Evolutionary conservation across 2,888 invertebrate genomes (phyloP).

Genomic region (Thera obeliscata): DNA sequence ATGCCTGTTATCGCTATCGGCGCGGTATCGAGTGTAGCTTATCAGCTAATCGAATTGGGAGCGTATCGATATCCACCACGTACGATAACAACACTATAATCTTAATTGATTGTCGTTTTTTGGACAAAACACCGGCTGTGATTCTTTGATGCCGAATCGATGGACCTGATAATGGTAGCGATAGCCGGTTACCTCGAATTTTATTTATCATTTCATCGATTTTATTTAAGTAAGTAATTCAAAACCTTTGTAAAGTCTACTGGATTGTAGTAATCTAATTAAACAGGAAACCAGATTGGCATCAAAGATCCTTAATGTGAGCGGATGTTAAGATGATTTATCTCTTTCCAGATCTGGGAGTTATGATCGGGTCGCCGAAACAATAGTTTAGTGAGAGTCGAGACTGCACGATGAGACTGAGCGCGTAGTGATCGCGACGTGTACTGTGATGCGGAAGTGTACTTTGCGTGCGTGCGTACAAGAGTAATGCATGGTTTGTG

Average conservation of each 20-base stretch:
- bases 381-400: slow-evolving; percentile 44
- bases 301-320: neutral
- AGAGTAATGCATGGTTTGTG: slow-evolving; percentile 84
- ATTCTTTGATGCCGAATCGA: slow-evolving; percentile 63
- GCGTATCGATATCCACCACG: slow-evolving; percentile 76
- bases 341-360: slow-evolving; percentile 67
- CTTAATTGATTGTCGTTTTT: slow-evolving; percentile 80
- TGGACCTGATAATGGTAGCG: slow-evolving; percentile 43
- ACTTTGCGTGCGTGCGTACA: slow-evolving; percentile 78
- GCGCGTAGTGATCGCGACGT: slow-evolving; percentile 52
- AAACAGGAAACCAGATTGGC: slow-evolving; percentile 3
- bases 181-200: slow-evolving; percentile 37
- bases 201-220: slow-evolving; percentile 30
- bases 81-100: slow-evolving; percentile 76
- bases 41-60: slow-evolving; percentile 82
- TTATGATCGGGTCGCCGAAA: slow-evolving; percentile 57
- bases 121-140: slow-evolving; percentile 69
- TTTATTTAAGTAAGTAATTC: slow-evolving; percentile 20
- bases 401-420: slow-evolving; percentile 55
- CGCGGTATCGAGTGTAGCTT: slow-evolving; percentile 77
- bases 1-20: slow-evolving; percentile 76
- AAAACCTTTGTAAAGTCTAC: slow-evolving; percentile 28
- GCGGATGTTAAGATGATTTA: slow-evolving; percentile 19
- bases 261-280: slow-evolving; percentile 11
- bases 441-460: slow-evolving; percentile 71